phyloP scores from a whole-genome alignment of 2,888 invertebrate genomes.

The Chaetogeoica ovagalla region DNA sequence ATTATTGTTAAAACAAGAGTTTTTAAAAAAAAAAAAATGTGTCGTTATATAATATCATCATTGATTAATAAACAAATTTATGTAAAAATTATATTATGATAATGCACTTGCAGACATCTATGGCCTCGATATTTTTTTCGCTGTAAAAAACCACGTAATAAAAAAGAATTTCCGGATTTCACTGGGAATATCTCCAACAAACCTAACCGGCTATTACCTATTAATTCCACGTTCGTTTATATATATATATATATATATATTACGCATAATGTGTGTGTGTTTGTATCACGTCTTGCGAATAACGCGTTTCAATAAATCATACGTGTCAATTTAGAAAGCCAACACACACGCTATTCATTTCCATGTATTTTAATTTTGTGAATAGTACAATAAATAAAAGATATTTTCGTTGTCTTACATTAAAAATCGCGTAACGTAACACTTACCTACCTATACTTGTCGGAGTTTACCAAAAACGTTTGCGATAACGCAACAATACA shows the following conservation, averaged over 20 bases:
- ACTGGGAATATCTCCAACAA: too few relatives aligned
- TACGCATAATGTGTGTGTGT: too few relatives aligned
- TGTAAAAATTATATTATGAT: too few relatives aligned
- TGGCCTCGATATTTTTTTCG: not conserved
- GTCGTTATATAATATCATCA: too few relatives aligned
- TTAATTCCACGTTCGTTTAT: too few relatives aligned
- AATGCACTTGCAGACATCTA: too few relatives aligned
- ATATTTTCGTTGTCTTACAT: not conserved
- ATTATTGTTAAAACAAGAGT: too few relatives aligned
- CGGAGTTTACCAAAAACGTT: not conserved
- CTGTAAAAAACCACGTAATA: not conserved
- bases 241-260: too few relatives aligned
- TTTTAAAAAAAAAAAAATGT: too few relatives aligned
- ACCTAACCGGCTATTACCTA: too few relatives aligned
- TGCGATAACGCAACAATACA: not conserved
- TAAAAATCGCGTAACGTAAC: not conserved
- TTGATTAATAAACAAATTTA: too few relatives aligned
- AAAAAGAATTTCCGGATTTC: constrained; percentile 3
- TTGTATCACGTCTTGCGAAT: not conserved
- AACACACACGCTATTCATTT: not conserved
- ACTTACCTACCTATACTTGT: too few relatives aligned
- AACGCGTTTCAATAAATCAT: constrained; percentile 21
- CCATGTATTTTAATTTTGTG: not conserved
- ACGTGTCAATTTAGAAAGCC: constrained; percentile 20
- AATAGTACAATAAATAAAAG: constrained; percentile 21